Conservation (phyloP, 2,888 invertebrate genomes). For the Strigamia crassipes region DNA sequence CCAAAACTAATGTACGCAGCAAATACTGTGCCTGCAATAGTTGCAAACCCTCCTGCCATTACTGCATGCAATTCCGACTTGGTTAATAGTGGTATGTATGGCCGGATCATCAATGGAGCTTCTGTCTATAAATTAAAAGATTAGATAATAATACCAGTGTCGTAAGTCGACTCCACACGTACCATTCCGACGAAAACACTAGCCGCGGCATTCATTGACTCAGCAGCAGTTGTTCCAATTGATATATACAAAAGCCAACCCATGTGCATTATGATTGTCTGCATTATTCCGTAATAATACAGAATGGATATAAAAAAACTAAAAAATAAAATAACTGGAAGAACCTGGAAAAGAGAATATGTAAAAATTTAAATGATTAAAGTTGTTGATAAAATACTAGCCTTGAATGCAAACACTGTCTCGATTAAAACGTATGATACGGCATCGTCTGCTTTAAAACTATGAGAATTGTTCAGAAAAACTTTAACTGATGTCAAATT, state of each 20-base stretch:
- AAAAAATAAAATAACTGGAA: slow-evolving; percentile 62
- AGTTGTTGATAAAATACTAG: slow-evolving; percentile 61
- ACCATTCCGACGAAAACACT: slow-evolving; percentile 64
- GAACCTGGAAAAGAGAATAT: slow-evolving; percentile 51
- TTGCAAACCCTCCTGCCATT: slow-evolving; percentile 93
- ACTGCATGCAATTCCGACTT: slow-evolving; percentile 90
- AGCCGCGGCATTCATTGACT: slow-evolving; percentile 63
- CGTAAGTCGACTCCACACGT: slow-evolving; percentile 50
- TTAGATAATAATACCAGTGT: neutral
- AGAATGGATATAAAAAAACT: slow-evolving; percentile 61
- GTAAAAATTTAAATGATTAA: neutral
- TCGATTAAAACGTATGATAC: slow-evolving; percentile 17
- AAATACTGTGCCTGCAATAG: slow-evolving; percentile 86
- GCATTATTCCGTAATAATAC: slow-evolving; percentile 62
- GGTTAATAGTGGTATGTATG: slow-evolving; percentile 80
- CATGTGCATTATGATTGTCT: slow-evolving; percentile 59
- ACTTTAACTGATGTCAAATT: slow-evolving; percentile 56
- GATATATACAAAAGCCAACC: slow-evolving; percentile 59
- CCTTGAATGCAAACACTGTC: slow-evolving; percentile 82
- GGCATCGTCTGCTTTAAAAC: slow-evolving; percentile 2
- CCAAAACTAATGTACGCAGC: slow-evolving; percentile 92
- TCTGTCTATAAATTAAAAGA: slow-evolving; percentile 71
- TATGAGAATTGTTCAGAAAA: slow-evolving; percentile 57
- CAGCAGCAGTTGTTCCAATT: slow-evolving; percentile 63
- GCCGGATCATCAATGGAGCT: slow-evolving; percentile 84